Evolutionary conservation across 2,797 vertebrate genomes (phyloP), one percentile per base, ranked within the genome.

Genomic region (Chromis chromis): DNA sequence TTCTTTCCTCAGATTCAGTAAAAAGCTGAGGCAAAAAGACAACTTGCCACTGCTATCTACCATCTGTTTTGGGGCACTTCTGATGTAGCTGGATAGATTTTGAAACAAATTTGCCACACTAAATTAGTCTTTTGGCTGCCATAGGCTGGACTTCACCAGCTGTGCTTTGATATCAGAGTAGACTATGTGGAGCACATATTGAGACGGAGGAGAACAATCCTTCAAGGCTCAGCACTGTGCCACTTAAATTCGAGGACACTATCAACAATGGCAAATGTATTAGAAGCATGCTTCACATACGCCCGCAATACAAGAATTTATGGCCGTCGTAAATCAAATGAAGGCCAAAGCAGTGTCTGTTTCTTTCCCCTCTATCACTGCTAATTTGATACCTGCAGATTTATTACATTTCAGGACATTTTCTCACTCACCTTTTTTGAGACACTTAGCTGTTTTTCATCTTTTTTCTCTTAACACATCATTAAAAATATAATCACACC

Each of bases 121-220:
- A 88, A 91, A 89, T 90, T 83, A 88, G 77, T 67, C 78, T 79
- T 36, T 85, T 79, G 84, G 86, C 86, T 68, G 86, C 86, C 63
- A 46, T 39, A 42, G 79, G 82, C 79, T 40, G 28, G 69, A 80
- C 87, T 79, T 48, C 74, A 77, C 81, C 85, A 79, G 85, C 86
- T 87, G 86, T 83, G 83, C 78, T 87, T 83, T 74, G 55, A 81
- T 86, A 77, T 46, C 33, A 42, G 70, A 31, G 22, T n/a, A 39
- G 52, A 52, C 61, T 42, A 63, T 81, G 60, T 66, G 48, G 79
- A 79, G 76, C 76, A 73, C 70, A 79, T 65, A 72, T 74, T 59
- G 63, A 80, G 61, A 74, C 11, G 58, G 31, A 67, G 82, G 44
- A 27, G 62, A 79, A 77, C 69, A 73, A 78, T 77, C 59, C 61